phyloP scores from a whole-genome alignment of 2,797 vertebrate species.

The Crax fasciolata region DNA sequence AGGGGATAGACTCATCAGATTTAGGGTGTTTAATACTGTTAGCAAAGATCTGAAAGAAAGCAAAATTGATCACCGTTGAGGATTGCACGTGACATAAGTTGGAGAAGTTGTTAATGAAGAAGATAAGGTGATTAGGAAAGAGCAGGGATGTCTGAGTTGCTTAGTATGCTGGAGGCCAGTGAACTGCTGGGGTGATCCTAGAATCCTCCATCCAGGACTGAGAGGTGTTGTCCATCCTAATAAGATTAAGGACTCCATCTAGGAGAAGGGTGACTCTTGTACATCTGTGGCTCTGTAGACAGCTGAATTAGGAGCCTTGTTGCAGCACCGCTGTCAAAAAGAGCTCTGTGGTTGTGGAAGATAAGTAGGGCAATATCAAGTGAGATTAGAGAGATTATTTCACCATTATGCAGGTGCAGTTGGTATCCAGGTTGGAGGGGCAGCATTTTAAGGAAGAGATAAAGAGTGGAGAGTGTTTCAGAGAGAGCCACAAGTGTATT shows the following conservation, averaged over 20 bases:
- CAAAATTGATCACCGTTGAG: background rate
- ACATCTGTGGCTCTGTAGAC: background rate
- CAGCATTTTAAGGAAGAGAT: background rate
- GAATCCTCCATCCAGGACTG: background rate
- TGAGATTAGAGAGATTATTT: constrained; percentile 11
- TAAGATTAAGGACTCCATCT: background rate
- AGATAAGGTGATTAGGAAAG: background rate
- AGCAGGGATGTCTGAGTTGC: background rate
- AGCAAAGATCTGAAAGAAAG: background rate
- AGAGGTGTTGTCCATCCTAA: background rate
- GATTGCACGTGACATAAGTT: background rate
- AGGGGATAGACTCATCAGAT: background rate
- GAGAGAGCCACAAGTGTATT: background rate
- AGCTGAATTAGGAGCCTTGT: background rate
- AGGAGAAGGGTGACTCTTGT: background rate
- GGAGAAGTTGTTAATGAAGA: background rate
- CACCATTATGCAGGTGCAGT: background rate
- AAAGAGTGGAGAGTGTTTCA: background rate
- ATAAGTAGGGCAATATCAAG: background rate
- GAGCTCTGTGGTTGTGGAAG: background rate
- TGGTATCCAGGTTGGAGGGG: background rate
- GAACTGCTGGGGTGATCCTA: background rate
- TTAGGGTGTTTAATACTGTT: background rate
- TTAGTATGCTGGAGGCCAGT: background rate
- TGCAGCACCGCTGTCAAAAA: background rate